These are phyloP conservation scores for Pterobdella sp. DNA, from an alignment of 2,888 invertebrate genomes.

Conservation along the genomic window DNA sequence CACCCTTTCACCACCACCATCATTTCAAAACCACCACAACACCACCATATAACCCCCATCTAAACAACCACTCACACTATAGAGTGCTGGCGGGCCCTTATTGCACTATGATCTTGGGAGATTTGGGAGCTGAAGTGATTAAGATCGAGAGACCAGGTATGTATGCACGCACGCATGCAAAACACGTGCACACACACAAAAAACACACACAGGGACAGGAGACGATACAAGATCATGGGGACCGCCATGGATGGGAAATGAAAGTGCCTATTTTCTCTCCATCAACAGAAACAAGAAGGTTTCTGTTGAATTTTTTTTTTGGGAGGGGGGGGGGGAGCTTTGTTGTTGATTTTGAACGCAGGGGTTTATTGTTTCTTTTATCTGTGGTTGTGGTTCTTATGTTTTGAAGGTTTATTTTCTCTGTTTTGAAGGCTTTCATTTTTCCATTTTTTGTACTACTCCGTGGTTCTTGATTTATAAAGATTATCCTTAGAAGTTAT, in stretches of 20 bases:
- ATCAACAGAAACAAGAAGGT: constrained; percentile 83
- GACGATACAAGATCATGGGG: constrained; percentile 89
- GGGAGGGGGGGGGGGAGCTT: background rate
- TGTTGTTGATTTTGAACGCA: background rate
- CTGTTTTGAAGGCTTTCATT: too few species aligned
- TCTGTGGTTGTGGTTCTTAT: background rate
- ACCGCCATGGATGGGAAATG: constrained; percentile 66
- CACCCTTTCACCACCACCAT: too few species aligned
- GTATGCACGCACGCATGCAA: constrained; percentile 13
- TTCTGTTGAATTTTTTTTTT: constrained; percentile 6
- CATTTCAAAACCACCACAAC: too few species aligned
- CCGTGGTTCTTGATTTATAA: too few species aligned
- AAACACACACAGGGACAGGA: constrained; percentile 52
- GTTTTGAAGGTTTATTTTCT: too few species aligned
- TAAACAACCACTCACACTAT: too few species aligned
- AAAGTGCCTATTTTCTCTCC: constrained; percentile 73
- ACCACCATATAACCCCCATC: too few species aligned
- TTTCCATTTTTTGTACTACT: too few species aligned
- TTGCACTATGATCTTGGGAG: constrained; percentile 85
- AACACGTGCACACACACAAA: constrained; percentile 4
- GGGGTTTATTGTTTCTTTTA: background rate
- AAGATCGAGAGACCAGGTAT: constrained; percentile 76
- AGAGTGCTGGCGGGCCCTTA: constrained; percentile 86
- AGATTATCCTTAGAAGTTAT: too few species aligned
- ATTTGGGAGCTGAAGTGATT: constrained; percentile 82